Base-by-base conservation (phyloP, 2,888 invertebrate species). In the Tetanocera ferruginea region DNA sequence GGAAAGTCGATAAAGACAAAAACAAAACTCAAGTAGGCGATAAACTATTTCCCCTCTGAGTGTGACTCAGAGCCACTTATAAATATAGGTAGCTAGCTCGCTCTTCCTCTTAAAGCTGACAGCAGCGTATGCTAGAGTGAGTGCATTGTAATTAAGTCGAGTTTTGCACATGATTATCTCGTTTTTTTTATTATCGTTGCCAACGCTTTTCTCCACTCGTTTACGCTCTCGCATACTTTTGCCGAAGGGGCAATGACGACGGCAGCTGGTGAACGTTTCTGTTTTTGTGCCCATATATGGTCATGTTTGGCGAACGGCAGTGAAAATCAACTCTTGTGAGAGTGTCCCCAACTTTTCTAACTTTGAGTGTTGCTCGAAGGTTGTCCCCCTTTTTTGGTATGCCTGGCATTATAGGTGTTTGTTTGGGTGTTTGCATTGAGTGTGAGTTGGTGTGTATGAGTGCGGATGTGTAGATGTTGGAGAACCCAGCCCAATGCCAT, bases 271-370 rank as follows among this genome's bases (percentile, higher is more conserved):
- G 67, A 51, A 78, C 78, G 80, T 77, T 83, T 83, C 87, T 85
- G 87, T 82, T 88, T 89, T 88, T 87, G 87, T 89, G 89, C 87
- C 88, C 88, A 88, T 88, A 88, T 88, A 88, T 88, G 88, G 88
- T 86, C 87, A 88, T 88, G 87, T 88, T 88, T 89, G 80, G 82
- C 82, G 82, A 81, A 75, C 80, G 11, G 82, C 78, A 76, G 78
- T 70, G 64, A 80, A 81, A 80, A 81, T 80, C 79, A 25, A 67
- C 77, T 77, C 70, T 62, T 73, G 28, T 57, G 25, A 55, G 76
- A 49, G 66, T 19, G 8, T 37, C 17, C 34, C 34, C 52, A n/a
- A n/a, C 57, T 72, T 49, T 76, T 23, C 19, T 57, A n/a, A 23
- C 37, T 23, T 25, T 0, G 28, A 19, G 25, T 23, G 23, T 25